A percentile compares a stretch with the other conserved stretches of the same genome.
Evolutionary conservation across 2,113 vertebrate species (phyloP).

Genomic region (Synodontis membranacea): DNA sequence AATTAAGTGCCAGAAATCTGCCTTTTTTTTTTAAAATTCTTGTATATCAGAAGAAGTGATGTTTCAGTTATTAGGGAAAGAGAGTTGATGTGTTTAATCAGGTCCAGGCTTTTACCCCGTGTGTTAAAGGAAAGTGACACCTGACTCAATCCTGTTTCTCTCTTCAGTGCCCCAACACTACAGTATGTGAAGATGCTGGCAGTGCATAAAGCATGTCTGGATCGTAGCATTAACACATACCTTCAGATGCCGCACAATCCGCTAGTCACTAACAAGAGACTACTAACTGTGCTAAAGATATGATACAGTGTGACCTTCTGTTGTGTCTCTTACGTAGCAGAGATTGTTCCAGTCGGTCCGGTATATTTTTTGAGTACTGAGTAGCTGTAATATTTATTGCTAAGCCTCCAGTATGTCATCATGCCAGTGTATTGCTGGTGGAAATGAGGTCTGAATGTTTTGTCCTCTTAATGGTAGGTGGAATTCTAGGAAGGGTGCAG

Average conservation of each 20-base stretch:
- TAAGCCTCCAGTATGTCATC: not conserved
- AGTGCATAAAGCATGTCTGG: not conserved
- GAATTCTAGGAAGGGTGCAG: not conserved
- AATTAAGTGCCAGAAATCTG: not conserved
- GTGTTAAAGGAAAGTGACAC: not conserved
- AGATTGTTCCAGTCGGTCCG: not conserved
- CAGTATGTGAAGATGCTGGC: not conserved
- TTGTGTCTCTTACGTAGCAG: not conserved
- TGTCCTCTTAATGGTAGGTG: not conserved
- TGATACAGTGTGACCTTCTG: not conserved
- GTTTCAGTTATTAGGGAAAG: not conserved
- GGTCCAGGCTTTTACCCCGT: not conserved
- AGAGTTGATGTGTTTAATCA: not conserved
- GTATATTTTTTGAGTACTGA: not conserved
- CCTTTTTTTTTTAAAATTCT: not conserved
- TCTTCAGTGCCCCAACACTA: not conserved
- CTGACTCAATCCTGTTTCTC: not conserved
- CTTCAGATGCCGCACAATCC: not conserved
- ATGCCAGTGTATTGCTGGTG: not conserved
- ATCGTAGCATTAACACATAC: conserved; percentile 11
- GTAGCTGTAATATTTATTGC: not conserved
- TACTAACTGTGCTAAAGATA: not conserved
- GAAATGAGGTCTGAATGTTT: not conserved
- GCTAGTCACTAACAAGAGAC: not conserved
- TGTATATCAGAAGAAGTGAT: not conserved